Conservation (phyloP, 2,888 invertebrate species). For the Chrysolina americana region DNA sequence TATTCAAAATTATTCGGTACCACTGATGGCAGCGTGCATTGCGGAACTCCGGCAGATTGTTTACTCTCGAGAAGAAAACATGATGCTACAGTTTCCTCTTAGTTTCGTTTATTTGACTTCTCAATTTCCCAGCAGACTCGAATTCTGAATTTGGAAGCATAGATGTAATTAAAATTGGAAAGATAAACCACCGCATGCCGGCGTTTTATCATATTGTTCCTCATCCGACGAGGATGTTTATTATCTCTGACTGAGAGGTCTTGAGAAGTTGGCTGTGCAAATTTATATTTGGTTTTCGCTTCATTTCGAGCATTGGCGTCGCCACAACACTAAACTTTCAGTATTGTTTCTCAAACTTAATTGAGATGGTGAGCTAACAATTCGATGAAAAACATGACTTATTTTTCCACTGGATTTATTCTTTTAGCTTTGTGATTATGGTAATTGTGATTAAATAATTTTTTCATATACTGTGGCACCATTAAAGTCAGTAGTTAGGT, state of each 20-base stretch:
- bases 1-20: constrained; percentile 59
- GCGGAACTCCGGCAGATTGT: constrained; percentile 47
- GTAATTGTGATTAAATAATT: too few species aligned
- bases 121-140: constrained; percentile 50
- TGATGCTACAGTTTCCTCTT: constrained; percentile 55
- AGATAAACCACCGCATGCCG: constrained; percentile 41
- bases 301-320: neutral
- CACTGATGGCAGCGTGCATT: constrained; percentile 50
- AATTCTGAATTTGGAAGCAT: constrained; percentile 36
- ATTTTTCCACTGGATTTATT: too few species aligned
- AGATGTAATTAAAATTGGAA: constrained; percentile 46
- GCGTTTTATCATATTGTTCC: constrained; percentile 35
- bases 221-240: constrained; percentile 6
- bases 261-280: constrained; percentile 24
- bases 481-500: too few species aligned
- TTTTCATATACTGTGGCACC: too few species aligned
- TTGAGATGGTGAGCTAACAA: too few species aligned
- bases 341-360: neutral
- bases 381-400: too few species aligned
- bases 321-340: neutral
- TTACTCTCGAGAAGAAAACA: constrained; percentile 52
- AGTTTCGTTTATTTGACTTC: constrained; percentile 58
- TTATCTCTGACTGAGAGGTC: constrained; percentile 30
- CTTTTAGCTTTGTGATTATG: too few species aligned
- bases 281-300: constrained; percentile 24